Evolutionary conservation across 2,797 vertebrate genomes (phyloP), one percentile per base, ranked within the genome.

Genomic region (Centropyge bicolor): DNA sequence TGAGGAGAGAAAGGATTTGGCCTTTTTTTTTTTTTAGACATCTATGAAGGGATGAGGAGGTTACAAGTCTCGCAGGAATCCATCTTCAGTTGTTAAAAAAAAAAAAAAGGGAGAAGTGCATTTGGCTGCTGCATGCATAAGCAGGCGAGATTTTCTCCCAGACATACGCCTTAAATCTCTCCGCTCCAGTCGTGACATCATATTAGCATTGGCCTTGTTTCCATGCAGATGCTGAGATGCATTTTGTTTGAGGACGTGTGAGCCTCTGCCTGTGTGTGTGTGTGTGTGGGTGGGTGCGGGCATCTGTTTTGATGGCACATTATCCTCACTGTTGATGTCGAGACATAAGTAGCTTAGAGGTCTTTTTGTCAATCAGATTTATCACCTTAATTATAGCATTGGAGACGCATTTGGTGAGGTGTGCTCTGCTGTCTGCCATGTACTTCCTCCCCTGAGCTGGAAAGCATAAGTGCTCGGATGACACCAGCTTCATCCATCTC

Each of bases 321-420:
- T 83, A 89, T 88, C 83, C 74, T 83, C 65, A 67, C 69, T 76
- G 85, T 78, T 69, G 76, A 86, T 86, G 68, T 80, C 45, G 75
- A 79, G 73, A 78, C 87, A 76, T 86, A 91, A 92, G 92, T 81
- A 85, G 89, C 92, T 90, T 89, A 91, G 78, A 52, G 63, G 40
- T 84, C 64, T 88, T 76, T 85, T 89, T 89, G 88, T 92, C 89
- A 88, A 81, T 92, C 86, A 87, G 85, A 91, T 94, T 90, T 91
- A 93, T 92, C 83, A 86, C 85, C 76, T 89, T 92, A 92, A 93
- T 94, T 93, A 91, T 75, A 61, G 87, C 83, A 70, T 86, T 84
- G 22, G 60, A 80, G 87, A 70, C 78, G 63, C 69, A 69, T 91
- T 90, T 83, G 74, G 64, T 82, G 36, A 73, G 74, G 51, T 24